A percentile compares a stretch with the other conserved stretches of the same genome.
These are phyloP conservation scores for Bruchidius siliquastri DNA, from an alignment of 2,888 invertebrate genomes.

Conservation along the genomic window DNA sequence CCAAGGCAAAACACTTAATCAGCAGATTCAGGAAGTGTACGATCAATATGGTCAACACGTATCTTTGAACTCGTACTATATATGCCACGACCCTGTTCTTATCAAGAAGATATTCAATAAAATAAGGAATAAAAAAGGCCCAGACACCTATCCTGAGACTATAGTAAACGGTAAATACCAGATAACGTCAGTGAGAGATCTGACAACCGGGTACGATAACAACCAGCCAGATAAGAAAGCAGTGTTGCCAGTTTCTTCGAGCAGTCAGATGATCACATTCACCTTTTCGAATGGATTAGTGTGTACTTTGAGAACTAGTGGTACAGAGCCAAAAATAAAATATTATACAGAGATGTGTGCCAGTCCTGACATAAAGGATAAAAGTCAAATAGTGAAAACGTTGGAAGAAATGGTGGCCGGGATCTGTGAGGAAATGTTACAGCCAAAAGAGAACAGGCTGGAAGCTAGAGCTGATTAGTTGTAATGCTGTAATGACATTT, in stretches of 20 bases:
- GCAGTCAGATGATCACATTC: slow-evolving; percentile 92
- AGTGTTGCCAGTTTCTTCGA: slow-evolving; percentile 60
- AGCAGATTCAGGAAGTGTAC: slow-evolving; percentile 74
- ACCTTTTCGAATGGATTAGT: slow-evolving; percentile 81
- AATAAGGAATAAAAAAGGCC: slow-evolving; percentile 68
- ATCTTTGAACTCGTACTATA: slow-evolving; percentile 82
- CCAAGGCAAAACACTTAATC: slow-evolving; percentile 54
- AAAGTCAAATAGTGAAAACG: slow-evolving; percentile 56
- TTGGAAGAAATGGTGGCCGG: slow-evolving; percentile 71
- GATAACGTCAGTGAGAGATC: slow-evolving; percentile 74
- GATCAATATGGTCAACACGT: slow-evolving; percentile 84
- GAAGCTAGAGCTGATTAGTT: background rate
- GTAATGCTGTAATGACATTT: background rate
- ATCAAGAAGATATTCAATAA: slow-evolving; percentile 75
- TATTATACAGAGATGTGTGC: slow-evolving; percentile 92
- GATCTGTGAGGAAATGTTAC: slow-evolving; percentile 74
- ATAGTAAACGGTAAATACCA: slow-evolving; percentile 59
- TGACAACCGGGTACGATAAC: slow-evolving; percentile 83
- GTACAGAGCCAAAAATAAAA: slow-evolving; percentile 98
- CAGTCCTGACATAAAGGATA: slow-evolving; percentile 59
- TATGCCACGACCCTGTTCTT: slow-evolving; percentile 69
- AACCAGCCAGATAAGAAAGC: slow-evolving; percentile 65
- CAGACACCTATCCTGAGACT: slow-evolving; percentile 65
- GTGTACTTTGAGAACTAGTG: slow-evolving; percentile 89
- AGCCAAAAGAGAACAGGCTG: slow-evolving; percentile 68